Percentiles rank a stretch among this genome's conserved stretches.
Conservation (phyloP, 2,888 invertebrate genomes). For the Ferrisia virgata region DNA sequence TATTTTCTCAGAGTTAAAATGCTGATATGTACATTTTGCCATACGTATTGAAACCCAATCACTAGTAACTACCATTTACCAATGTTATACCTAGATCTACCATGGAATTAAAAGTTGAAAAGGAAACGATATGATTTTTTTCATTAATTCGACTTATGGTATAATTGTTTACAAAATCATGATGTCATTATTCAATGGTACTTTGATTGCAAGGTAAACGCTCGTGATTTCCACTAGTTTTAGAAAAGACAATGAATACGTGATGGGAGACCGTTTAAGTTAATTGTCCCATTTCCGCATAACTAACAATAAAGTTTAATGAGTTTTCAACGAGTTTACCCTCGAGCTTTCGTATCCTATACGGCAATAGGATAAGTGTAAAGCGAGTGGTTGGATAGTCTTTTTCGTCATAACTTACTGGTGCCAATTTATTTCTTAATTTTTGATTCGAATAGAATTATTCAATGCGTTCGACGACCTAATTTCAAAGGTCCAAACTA, state of each 20-base stretch:
- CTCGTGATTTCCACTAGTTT: slow-evolving; percentile 15
- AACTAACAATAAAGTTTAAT: slow-evolving; percentile 31
- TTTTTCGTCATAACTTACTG: not conserved
- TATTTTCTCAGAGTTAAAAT: not conserved
- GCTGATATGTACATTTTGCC: not conserved
- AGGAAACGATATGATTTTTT: slow-evolving; percentile 7
- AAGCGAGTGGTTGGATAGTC: not conserved
- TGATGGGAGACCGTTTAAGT: slow-evolving; percentile 28
- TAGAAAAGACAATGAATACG: slow-evolving; percentile 31
- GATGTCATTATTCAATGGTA: slow-evolving; percentile 23
- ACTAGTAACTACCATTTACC: not conserved
- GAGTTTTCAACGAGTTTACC: slow-evolving; percentile 31
- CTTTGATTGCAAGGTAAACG: slow-evolving; percentile 35
- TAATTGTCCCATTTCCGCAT: slow-evolving; percentile 34
- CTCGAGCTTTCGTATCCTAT: not conserved
- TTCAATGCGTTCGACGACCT: no score
- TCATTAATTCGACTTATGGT: not conserved
- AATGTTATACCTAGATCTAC: not conserved
- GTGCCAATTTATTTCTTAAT: no score
- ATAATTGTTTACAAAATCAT: slow-evolving; percentile 4
- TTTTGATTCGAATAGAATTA: no score
- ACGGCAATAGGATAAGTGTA: not conserved
- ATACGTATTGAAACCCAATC: not conserved
- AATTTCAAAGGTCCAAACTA: no score
- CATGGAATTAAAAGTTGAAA: not conserved